Conservation (phyloP, 2,797 vertebrate species). For the Buphagus erythrorhynchus region DNA sequence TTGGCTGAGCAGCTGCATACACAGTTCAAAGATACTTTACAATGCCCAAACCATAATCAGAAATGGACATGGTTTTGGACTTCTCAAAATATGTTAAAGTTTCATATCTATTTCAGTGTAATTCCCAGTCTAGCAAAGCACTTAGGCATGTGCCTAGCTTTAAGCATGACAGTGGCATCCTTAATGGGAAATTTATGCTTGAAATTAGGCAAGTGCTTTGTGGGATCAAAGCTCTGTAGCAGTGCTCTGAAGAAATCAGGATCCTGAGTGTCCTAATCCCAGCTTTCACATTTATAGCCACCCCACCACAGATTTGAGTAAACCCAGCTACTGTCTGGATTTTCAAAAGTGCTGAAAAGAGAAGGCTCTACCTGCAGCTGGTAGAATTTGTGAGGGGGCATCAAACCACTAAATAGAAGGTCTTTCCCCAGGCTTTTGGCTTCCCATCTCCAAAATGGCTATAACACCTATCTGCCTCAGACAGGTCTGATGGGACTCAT, state of each 20-base stretch:
- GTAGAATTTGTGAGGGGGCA: not conserved
- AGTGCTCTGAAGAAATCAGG: not conserved
- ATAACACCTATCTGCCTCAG: not conserved
- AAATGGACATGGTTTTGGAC: not conserved
- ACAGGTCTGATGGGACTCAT: not conserved
- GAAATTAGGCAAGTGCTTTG: conserved; percentile 37
- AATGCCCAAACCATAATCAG: not conserved
- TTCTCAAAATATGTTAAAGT: not conserved
- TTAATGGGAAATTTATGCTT: not conserved
- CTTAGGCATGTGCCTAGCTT: conserved; percentile 1
- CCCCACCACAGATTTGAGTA: not conserved
- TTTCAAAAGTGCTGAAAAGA: not conserved
- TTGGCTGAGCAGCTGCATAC: not conserved
- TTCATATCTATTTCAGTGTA: not conserved
- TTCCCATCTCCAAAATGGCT: not conserved
- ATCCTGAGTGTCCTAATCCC: conserved; percentile 1
- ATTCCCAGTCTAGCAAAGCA: conserved; percentile 12
- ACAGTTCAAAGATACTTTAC: not conserved
- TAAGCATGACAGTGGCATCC: not conserved
- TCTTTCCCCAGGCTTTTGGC: not conserved
- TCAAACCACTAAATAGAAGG: not conserved
- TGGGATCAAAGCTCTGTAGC: not conserved
- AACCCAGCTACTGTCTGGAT: not conserved
- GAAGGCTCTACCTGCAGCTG: not conserved
- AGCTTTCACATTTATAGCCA: not conserved